Base-by-base conservation (phyloP, 2,888 invertebrate genomes). In the Gastracanthus pulcherrimus region DNA sequence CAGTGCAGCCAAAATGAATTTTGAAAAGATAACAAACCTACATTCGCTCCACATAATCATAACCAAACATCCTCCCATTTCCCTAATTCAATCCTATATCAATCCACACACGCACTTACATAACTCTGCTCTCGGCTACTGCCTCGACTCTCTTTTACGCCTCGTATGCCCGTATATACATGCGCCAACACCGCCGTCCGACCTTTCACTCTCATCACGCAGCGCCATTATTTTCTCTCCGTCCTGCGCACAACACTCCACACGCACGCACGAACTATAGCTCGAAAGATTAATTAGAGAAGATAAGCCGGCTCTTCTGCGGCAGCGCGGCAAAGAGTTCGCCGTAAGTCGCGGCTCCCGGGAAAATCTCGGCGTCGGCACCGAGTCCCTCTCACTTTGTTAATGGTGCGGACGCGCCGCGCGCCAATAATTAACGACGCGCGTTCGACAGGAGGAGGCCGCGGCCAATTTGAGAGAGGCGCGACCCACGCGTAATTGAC, bases 201-300 rank as follows among this genome's bases (percentile, higher is more conserved):
- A 31, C 55, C 58, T 58, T 67, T 45, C 70, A 70, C 75, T 75
- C 51, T 75, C 64, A 29, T 72, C 72, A 16, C 38, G 16, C 31
- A n/a, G 74, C 36, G 34, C 36, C n/a, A 41, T 72, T 62, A 74
- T 51, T 76, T 66, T 76, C 60, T 55, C 26, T 11, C 16, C 29
- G 41, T 51, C n/a, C n/a, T n/a, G n/a, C n/a, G n/a, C n/a, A n/a
- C n/a, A n/a, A n/a, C n/a, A n/a, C 13, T 55, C 38, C 23, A 51
- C 71, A 38, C 16, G 31, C 31, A 9, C 31, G 9, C 2, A 5
- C n/a, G 64, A 29, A n/a, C 31, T 7, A 36, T 1, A 29, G 51
- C 48, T 29, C 70, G 62, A 23, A 55, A 76, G 76, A 76, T 76
- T 76, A 76, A 76, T 76, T 76, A 76, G 55, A 29, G n/a, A 29